Percentiles rank a stretch among this genome's conserved stretches.
Evolutionary conservation across 2,888 invertebrate genomes (phyloP).

Genomic region (Smittia aterrima): DNA sequence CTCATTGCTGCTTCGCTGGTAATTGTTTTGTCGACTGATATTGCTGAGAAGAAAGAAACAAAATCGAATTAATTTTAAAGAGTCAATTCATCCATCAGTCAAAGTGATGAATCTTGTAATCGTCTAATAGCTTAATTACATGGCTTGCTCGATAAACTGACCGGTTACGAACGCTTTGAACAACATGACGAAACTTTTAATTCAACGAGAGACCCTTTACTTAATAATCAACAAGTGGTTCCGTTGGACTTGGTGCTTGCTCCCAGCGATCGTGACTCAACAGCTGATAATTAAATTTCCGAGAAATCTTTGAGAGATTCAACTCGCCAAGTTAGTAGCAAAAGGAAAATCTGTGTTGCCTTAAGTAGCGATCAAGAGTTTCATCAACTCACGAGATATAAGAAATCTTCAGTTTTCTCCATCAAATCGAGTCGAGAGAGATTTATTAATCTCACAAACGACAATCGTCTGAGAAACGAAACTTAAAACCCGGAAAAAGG

Average conservation of each 20-base stretch:
- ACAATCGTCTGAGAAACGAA: too few relatives aligned
- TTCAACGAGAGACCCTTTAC: neutral
- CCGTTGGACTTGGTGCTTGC: neutral
- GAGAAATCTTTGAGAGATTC: too few relatives aligned
- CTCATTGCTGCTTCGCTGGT: constrained; percentile 2
- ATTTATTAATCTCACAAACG: too few relatives aligned
- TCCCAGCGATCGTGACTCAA: neutral
- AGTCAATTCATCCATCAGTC: constrained; percentile 18
- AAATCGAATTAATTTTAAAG: constrained; percentile 20
- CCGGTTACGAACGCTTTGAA: neutral
- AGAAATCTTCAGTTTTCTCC: too few relatives aligned
- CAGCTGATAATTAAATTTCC: too few relatives aligned
- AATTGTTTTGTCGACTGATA: constrained; percentile 12
- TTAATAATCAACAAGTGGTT: neutral
- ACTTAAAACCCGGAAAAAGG: neutral
- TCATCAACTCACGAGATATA: too few relatives aligned
- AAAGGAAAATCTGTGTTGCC: too few relatives aligned
- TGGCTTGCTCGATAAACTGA: constrained; percentile 1
- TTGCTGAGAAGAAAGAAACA: neutral
- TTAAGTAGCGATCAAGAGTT: too few relatives aligned
- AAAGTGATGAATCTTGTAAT: neutral
- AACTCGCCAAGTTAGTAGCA: too few relatives aligned
- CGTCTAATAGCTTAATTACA: constrained; percentile 12
- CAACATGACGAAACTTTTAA: neutral
- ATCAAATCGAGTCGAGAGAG: too few relatives aligned